phyloP scores from a whole-genome alignment of 2,113 vertebrate species.

The Nannobrachium achirus region DNA sequence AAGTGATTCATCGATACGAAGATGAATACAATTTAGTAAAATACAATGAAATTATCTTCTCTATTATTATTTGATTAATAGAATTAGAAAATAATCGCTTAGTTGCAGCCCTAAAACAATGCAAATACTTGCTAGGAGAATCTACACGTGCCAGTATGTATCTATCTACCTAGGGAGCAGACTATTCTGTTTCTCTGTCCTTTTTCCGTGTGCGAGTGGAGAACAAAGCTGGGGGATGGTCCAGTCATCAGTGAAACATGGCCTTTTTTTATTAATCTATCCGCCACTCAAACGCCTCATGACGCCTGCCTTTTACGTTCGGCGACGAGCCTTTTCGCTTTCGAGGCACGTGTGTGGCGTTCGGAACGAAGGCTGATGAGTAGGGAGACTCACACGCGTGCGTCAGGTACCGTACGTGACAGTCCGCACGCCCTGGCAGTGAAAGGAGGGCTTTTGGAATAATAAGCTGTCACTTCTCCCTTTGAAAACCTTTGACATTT shows the following conservation, averaged over 20 bases:
- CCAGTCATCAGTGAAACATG: slow-evolving; percentile 20
- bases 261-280: too few relatives aligned
- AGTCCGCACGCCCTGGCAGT: slow-evolving; percentile 30
- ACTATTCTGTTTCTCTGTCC: slow-evolving; percentile 39
- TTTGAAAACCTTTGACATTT: slow-evolving; percentile 55
- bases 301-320: slow-evolving; percentile 28
- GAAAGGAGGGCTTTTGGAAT: slow-evolving; percentile 37
- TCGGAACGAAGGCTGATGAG: slow-evolving; percentile 1
- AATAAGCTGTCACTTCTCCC: slow-evolving; percentile 50
- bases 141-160: slow-evolving; percentile 37
- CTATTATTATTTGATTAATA: too few relatives aligned
- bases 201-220: slow-evolving; percentile 29
- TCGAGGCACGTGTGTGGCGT: slow-evolving; percentile 1
- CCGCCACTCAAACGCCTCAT: too few relatives aligned
- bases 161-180: slow-evolving; percentile 31
- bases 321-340: slow-evolving; percentile 10
- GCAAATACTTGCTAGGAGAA: too few relatives aligned
- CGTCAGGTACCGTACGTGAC: slow-evolving; percentile 14
- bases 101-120: too few relatives aligned
- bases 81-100: too few relatives aligned
- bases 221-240: slow-evolving; percentile 48
- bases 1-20: too few relatives aligned
- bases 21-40: too few relatives aligned
- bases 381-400: slow-evolving; percentile 26
- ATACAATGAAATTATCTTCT: too few relatives aligned